A percentile compares a stretch with the other conserved stretches of the same genome.
Evolutionary conservation across 2,888 invertebrate species (phyloP).

Genomic region (Drymonia ruficornis): DNA sequence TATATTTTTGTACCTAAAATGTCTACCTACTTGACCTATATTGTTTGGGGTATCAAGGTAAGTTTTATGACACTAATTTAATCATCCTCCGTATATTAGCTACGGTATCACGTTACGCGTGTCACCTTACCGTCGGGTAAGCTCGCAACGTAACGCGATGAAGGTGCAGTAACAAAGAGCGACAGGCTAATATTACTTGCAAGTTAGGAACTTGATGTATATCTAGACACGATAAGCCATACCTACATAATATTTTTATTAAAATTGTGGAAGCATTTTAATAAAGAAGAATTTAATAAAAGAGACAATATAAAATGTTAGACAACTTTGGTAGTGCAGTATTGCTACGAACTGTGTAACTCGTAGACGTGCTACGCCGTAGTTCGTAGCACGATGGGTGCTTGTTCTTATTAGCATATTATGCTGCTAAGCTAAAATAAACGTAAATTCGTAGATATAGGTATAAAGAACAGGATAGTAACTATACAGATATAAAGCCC

Average conservation of each 20-base stretch:
- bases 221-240: background rate
- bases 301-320: too few relatives aligned
- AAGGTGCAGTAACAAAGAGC: slow-evolving; percentile 3
- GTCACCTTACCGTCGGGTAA: slow-evolving; percentile 2
- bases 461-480: too few relatives aligned
- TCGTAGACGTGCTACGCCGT: background rate
- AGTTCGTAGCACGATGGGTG: background rate
- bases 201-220: background rate
- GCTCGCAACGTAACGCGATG: background rate
- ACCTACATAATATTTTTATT: background rate
- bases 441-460: background rate
- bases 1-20: too few relatives aligned
- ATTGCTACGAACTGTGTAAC: background rate
- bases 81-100: background rate
- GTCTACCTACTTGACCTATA: too few relatives aligned
- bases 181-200: slow-evolving; percentile 1
- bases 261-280: background rate
- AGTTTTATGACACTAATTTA: background rate
- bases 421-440: background rate
- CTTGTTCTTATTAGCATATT: background rate
- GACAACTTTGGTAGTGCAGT: background rate
- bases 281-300: background rate
- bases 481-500: background rate
- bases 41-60: too few relatives aligned
- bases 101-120: background rate